Evolutionary conservation across 2,888 invertebrate genomes (phyloP).

Genomic region (Rhaphigaster nebulosa): DNA sequence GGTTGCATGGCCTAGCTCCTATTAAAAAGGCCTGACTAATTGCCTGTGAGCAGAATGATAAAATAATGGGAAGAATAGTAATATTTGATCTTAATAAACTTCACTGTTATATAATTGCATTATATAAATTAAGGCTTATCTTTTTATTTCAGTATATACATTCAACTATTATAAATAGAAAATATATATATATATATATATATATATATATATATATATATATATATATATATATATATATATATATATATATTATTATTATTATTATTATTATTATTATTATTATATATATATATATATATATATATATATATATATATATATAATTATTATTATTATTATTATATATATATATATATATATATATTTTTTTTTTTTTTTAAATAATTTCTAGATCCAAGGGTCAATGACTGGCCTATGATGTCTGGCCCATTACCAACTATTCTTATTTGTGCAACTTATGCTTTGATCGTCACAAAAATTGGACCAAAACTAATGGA

Average conservation of each 20-base stretch:
- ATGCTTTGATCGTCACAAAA: conserved; percentile 77
- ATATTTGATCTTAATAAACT: no score
- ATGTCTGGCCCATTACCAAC: conserved; percentile 80
- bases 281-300: no score
- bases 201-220: no score
- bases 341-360: no score
- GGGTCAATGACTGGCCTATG: conserved; percentile 82
- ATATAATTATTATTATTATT: no score
- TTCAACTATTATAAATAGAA: not conserved
- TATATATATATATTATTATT: no score
- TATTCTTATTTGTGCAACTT: conserved; percentile 76
- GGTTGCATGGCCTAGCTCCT: no score
- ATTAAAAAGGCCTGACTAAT: no score
- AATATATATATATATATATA: not conserved
- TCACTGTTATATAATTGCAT: not conserved
- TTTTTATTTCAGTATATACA: conserved; percentile 57
- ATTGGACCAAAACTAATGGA: conserved; percentile 92
- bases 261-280: no score
- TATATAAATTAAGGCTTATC: not conserved
- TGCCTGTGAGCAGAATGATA: no score
- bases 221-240: no score
- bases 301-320: not conserved
- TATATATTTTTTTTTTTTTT: no score
- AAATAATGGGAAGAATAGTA: not conserved
- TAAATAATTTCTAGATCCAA: conserved; percentile 70